Conservation (phyloP, 2,888 invertebrate genomes). For the Physocephala rufipes region DNA sequence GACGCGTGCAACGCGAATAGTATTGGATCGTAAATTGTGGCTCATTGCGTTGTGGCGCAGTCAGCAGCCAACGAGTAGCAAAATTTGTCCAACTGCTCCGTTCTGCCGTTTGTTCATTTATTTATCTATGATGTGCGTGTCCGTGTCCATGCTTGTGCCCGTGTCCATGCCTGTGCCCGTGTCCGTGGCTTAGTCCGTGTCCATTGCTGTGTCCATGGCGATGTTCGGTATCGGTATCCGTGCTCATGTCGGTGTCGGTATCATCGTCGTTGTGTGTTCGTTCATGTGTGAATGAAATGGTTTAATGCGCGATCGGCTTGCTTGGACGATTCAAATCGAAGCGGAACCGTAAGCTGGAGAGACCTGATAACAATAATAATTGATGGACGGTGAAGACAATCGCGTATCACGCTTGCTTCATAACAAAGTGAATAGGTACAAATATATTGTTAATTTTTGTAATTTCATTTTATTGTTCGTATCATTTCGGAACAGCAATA, state of each 20-base stretch:
- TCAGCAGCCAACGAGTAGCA: too few relatives aligned
- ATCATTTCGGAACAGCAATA: not conserved
- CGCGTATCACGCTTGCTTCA: not conserved
- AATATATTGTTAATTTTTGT: not conserved
- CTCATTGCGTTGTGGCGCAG: not conserved
- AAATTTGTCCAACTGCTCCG: too few relatives aligned
- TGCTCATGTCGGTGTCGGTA: too few relatives aligned
- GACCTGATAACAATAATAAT: slow-evolving; percentile 16
- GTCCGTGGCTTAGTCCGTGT: slow-evolving; percentile 13
- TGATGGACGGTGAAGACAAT: not conserved
- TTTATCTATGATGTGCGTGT: too few relatives aligned
- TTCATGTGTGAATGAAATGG: slow-evolving; percentile 25
- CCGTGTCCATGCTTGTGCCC: not conserved
- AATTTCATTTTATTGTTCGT: not conserved
- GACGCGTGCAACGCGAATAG: slow-evolving; percentile 8
- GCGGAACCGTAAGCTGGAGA: slow-evolving; percentile 31
- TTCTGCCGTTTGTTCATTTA: not conserved
- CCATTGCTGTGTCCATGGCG: too few relatives aligned
- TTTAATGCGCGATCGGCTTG: slow-evolving; percentile 32
- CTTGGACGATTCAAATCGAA: slow-evolving; percentile 30
- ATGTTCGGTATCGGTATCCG: too few relatives aligned
- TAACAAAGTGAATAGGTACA: not conserved
- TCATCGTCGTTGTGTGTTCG: too few relatives aligned
- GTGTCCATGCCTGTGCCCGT: too few relatives aligned
- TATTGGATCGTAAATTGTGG: not conserved